Conservation (phyloP, 2,888 invertebrate species). For the Xiphydria camelus region DNA sequence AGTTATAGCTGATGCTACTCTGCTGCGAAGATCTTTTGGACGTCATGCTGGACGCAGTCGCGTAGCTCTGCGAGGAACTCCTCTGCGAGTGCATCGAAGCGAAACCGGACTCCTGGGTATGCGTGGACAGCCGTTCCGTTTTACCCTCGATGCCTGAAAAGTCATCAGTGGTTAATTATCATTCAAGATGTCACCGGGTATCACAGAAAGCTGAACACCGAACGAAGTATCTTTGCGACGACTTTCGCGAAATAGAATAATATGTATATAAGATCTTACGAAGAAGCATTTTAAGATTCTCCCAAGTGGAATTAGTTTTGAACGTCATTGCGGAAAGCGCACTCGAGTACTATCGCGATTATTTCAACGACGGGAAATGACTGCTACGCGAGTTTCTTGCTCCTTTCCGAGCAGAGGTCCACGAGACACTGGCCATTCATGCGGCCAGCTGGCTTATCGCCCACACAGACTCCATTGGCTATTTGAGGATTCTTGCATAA, state of each 20-base stretch:
- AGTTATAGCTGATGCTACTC: slow-evolving; percentile 60
- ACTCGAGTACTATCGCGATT: too few species aligned
- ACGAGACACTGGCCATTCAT: slow-evolving; percentile 27
- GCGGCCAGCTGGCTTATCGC: slow-evolving; percentile 30
- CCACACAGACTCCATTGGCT: slow-evolving; percentile 38
- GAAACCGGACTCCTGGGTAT: slow-evolving; percentile 64
- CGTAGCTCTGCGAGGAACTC: slow-evolving; percentile 65
- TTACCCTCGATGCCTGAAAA: slow-evolving; percentile 51
- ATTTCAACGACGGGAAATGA: too few species aligned
- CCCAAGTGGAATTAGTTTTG: slow-evolving; percentile 8
- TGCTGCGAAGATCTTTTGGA: slow-evolving; percentile 68
- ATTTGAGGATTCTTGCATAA: slow-evolving; percentile 45
- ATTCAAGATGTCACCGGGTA: too few species aligned
- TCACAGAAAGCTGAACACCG: too few species aligned
- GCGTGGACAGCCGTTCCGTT: slow-evolving; percentile 55
- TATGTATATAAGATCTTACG: slow-evolving; percentile 9
- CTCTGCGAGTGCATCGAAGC: slow-evolving; percentile 67
- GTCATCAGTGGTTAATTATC: too few species aligned
- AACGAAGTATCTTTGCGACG: too few species aligned
- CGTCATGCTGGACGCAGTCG: slow-evolving; percentile 53
- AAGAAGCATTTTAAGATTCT: slow-evolving; percentile 12
- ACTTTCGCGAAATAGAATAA: too few species aligned
- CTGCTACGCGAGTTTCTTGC: too few species aligned
- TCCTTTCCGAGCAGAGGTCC: slow-evolving; percentile 8
- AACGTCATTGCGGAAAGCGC: slow-evolving; percentile 13